Conservation (phyloP, 2,888 invertebrate genomes). For the Callinectes sapidus region DNA sequence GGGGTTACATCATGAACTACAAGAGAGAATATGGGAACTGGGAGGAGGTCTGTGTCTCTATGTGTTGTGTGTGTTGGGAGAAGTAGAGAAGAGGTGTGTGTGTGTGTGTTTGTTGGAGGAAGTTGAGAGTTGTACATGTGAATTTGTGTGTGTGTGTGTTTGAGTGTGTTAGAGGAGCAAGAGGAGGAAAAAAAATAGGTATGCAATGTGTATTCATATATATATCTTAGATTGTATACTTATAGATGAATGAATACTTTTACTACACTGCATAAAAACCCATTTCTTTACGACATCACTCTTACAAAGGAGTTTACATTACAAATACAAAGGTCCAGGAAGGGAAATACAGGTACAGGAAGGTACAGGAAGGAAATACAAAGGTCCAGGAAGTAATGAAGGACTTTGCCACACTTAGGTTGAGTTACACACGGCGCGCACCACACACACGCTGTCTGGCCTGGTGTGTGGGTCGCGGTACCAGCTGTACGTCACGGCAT, state of each 20-base stretch:
- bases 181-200: no score
- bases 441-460: constrained; percentile 90
- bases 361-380: no score
- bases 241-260: no score
- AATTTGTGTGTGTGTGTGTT: constrained; percentile 7
- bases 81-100: constrained; percentile 49
- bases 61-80: constrained; percentile 64
- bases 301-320: no score
- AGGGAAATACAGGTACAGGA: no score
- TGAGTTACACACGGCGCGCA: constrained; percentile 83
- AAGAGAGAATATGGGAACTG: constrained; percentile 76
- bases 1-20: constrained; percentile 75
- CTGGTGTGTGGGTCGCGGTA: constrained; percentile 94
- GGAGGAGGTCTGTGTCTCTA: constrained; percentile 73
- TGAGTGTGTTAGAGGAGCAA: background rate
- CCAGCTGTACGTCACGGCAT: constrained; percentile 93
- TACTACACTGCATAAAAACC: no score
- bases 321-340: no score
- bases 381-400: no score
- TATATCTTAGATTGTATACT: no score
- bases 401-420: constrained; percentile 44
- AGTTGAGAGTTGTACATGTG: no score
- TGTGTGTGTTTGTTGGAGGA: background rate
- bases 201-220: no score
- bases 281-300: no score